Evolutionary conservation across 2,113 vertebrate genomes (phyloP), one percentile per base, ranked within the genome.

Genomic region (Phylloscopus trochiloides): DNA sequence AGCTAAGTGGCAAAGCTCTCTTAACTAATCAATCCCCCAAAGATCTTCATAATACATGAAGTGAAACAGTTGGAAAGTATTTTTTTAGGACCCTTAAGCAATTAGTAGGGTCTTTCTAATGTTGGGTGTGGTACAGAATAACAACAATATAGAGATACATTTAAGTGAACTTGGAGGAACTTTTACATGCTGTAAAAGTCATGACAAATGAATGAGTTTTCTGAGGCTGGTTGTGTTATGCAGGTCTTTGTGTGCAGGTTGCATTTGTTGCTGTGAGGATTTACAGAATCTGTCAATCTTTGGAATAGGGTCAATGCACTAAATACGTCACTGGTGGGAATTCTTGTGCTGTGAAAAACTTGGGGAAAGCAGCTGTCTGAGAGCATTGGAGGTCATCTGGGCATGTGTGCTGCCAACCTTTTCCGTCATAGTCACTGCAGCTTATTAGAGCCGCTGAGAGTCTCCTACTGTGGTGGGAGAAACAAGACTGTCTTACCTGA

Each of bases 401-500:
- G 12, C 40, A 43, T 25, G 42, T 65, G 85, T 78, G 62, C 67
- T 94, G 92, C 74, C 77, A 91, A 24, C 70, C 31, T 82, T 54
- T 70, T 82, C 71, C 14, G n/a, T 52, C 42, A 13, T 34, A 26
- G 78, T 50, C 58, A 52, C 34, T 76, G 45, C 52, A 74, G 50
- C 40, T 96, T 88, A 14, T 82, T 82, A 55, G 32, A 74, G 51
- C 25, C 5, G 10, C 21, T 45, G 31, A n/a, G 43, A 36, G 31
- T 85, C 57, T 79, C 70, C 84, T 93, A 21, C 90, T 94, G 88
- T 61, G 63, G 29, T 73, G 86, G 54, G 82, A 95, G 66, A 82
- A 92, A 57, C 74, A 86, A 62, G 66, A 55, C 88, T 95, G 94
- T 79, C 85, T 63, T 72, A 52, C 25, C 28, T 50, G 32, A 45